A percentile compares a stretch with the other conserved stretches of the same genome.
Conservation (phyloP, 1,140 invertebrate species). For the Drosophila varians region DNA sequence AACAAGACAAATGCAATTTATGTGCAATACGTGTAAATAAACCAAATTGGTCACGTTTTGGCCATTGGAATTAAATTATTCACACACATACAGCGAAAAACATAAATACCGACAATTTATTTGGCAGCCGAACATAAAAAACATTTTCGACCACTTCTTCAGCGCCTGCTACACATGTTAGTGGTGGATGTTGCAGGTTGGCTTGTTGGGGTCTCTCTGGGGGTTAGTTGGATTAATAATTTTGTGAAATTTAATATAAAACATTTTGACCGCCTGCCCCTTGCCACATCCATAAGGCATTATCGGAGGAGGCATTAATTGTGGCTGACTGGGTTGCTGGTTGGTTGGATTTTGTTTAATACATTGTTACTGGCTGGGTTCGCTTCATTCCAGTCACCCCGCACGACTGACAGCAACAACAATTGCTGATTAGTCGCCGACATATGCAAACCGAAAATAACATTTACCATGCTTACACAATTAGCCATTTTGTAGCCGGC, state of each 20-base stretch:
- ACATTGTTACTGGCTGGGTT: conserved; percentile 1
- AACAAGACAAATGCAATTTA: conserved; percentile 64
- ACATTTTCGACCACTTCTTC: conserved; percentile 46
- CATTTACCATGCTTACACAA: conserved; percentile 67
- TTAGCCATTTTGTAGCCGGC: conserved; percentile 79
- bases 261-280: conserved; percentile 54
- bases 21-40: conserved; percentile 81
- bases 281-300: conserved; percentile 39
- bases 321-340: not conserved
- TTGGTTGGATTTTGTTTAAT: conserved; percentile 11
- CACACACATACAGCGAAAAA: conserved; percentile 52
- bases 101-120: conserved; percentile 76
- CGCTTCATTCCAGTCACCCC: conserved; percentile 8
- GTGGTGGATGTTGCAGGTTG: conserved; percentile 9
- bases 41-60: conserved; percentile 83
- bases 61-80: conserved; percentile 74
- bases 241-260: conserved; percentile 74
- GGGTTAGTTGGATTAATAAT: conserved; percentile 43
- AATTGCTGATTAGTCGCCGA: conserved; percentile 65
- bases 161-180: conserved; percentile 33
- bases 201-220: conserved; percentile 9
- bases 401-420: conserved; percentile 60
- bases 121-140: conserved; percentile 56
- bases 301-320: conserved; percentile 6
- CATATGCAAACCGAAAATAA: conserved; percentile 58